phyloP scores from a whole-genome alignment of 2,113 vertebrate genomes.

The Leptobrachium leishanense region DNA sequence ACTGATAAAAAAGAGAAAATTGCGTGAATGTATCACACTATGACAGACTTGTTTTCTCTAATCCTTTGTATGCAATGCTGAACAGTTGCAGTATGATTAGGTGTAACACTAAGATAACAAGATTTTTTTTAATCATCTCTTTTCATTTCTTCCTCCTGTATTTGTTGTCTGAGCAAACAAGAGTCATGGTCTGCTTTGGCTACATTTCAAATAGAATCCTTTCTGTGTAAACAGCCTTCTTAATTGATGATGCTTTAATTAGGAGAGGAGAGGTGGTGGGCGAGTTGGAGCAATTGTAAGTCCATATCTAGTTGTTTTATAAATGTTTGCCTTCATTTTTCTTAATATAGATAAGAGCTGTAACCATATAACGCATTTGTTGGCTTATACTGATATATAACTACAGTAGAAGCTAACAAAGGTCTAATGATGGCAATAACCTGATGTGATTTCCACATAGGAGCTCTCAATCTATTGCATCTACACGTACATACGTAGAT shows the following conservation, averaged over 20 bases:
- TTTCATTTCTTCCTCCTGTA: not conserved
- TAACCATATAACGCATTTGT: too few relatives aligned
- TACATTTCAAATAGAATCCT: conserved; percentile 10
- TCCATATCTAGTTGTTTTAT: not conserved
- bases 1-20: conserved; percentile 5
- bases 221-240: not conserved
- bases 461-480: too few relatives aligned
- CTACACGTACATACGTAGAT: too few relatives aligned
- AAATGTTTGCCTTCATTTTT: too few relatives aligned
- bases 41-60: not conserved
- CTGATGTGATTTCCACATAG: too few relatives aligned
- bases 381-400: too few relatives aligned
- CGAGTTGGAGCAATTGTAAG: not conserved
- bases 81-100: conserved; percentile 10
- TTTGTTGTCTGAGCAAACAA: conserved; percentile 19
- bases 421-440: too few relatives aligned
- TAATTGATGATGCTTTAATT: conserved; percentile 12
- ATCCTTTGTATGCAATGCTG: conserved; percentile 2
- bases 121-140: conserved; percentile 12
- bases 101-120: conserved; percentile 10
- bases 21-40: not conserved
- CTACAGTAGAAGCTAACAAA: too few relatives aligned
- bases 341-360: too few relatives aligned
- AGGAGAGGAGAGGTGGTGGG: not conserved
- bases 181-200: not conserved